Evolutionary conservation across 2,113 vertebrate species (phyloP), one percentile per base, ranked within the genome.

Genomic region (Myocastor coypus): DNA sequence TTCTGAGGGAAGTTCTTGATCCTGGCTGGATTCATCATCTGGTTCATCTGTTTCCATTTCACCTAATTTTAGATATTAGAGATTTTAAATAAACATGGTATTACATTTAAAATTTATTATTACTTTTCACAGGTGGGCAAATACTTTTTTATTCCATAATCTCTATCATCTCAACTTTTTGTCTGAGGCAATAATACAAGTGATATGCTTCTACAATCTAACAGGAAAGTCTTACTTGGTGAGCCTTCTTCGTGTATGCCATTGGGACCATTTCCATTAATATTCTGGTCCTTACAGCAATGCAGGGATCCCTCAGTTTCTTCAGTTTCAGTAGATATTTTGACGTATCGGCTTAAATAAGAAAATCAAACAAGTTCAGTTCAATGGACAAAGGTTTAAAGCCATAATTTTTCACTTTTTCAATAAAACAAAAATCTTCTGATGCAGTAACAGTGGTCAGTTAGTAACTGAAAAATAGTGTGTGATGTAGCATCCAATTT

Each of bases 31-130:
- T 97, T 99, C 99, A 34, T 99, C 99, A 91, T 99, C 99, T 98
- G 99, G 99, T 93, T 99, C 99, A 86, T 99, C 99, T 1, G 99
- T 99, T 98, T 99, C 99, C 99, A 99, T 99, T 98, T 99, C 99
- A 98, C 99, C 99, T 99, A 90, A 77, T 96, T 93, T 94, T 57
- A 95, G 91, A 86, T 14, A 97, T 82, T 34, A 96, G 59, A 96
- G 66, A 83, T 61, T 88, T 93, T 71, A 95, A 92, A 66, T n/a
- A 92, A 82, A 59, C 34, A 22, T 78, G 71, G 19, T 19, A 52
- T 5, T 69, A 68, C 40, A 78, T 89, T 94, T 84, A 66, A 71
- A 69, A 75, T 63, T 59, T 83, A 91, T 66, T 83, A 69, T 59
- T 40, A 78, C 34, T 64, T 93, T 90, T 11, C 40, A 11, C 37